Evolutionary conservation across 1,140 invertebrate genomes (phyloP).

Genomic region (Eriocheir sinensis): DNA sequence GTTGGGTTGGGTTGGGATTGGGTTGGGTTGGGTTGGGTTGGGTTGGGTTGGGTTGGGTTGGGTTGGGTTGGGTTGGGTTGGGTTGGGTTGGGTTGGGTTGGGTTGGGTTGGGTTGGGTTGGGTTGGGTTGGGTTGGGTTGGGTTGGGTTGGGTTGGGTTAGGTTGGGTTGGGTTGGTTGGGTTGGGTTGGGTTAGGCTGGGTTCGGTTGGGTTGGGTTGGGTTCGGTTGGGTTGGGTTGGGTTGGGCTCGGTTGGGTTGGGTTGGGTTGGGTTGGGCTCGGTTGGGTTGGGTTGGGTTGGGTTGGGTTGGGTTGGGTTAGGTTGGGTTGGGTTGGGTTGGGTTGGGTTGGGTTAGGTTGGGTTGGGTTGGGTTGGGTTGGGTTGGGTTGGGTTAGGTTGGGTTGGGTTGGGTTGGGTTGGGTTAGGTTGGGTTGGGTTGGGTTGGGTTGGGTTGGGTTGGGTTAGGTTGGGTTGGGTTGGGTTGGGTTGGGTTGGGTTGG

Average conservation of each 20-base stretch:
- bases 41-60: constrained; percentile 49
- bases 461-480: constrained; percentile 26
- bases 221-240: constrained; percentile 35
- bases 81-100: constrained; percentile 54
- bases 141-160: constrained; percentile 10
- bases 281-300: constrained; percentile 36
- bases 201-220: constrained; percentile 35
- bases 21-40: constrained; percentile 29
- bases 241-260: background rate
- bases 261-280: constrained; percentile 17
- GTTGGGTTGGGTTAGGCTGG: constrained; percentile 32
- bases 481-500: constrained; percentile 46
- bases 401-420: constrained; percentile 35
- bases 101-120: constrained; percentile 39
- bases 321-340: constrained; percentile 39
- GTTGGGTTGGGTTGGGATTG: constrained; percentile 17
- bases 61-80: constrained; percentile 55
- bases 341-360: constrained; percentile 5
- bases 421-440: constrained; percentile 32
- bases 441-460: constrained; percentile 35
- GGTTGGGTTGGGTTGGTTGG: background rate
- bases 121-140: constrained; percentile 39
- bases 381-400: constrained; percentile 35
- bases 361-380: constrained; percentile 6
- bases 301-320: constrained; percentile 33